Base-by-base conservation (phyloP, 2,113 vertebrate species). In the Ptilorrhoa leucosticta region DNA sequence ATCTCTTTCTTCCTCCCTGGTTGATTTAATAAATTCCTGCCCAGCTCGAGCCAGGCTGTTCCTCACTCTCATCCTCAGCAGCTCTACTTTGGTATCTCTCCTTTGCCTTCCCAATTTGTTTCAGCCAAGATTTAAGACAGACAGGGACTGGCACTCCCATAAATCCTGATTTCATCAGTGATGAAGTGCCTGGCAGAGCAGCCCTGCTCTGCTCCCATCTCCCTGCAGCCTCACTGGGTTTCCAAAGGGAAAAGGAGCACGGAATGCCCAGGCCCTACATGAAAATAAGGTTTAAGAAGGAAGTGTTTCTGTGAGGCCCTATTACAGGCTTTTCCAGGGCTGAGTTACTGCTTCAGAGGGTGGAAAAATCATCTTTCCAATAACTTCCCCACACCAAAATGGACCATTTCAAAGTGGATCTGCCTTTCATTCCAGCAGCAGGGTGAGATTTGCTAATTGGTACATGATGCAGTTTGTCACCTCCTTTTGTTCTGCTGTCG, bases 1-100 rank as follows among this genome's bases (percentile, higher is more conserved):
- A 78, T 0, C 9, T 65, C 66, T 85, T 95, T 56, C 66, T 44
- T 19, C 66, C 83, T 60, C 81, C 48, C 71, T 8, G 1, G 37
- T 5, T 93, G 77, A 78, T 79, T 91, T 95, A 73, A 93, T 84
- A 96, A 97, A 93, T 94, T 60, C 42, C 83, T 82, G 73, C 85
- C 82, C 78, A 37, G 61, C 63, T 57, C 19, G 31, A 83, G 76
- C 48, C 22, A 26, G 88, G 56, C 72, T 83, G 68, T 93, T 96
- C 70, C 51, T 97, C 95, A 85, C 56, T 47, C 63, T 47, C 17
- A 4, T 31, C 83, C 91, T 87, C 73, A 86, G 44, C 22, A 2
- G 42, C 5, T 28, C 53, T 8, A 1, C 68, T 96, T 80, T 30
- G 11, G 39, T 35, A 65, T 89, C 75, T 86, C 6, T 72, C 23